phyloP scores from a whole-genome alignment of 2,888 invertebrate genomes.

The Pterostichus madidus region DNA sequence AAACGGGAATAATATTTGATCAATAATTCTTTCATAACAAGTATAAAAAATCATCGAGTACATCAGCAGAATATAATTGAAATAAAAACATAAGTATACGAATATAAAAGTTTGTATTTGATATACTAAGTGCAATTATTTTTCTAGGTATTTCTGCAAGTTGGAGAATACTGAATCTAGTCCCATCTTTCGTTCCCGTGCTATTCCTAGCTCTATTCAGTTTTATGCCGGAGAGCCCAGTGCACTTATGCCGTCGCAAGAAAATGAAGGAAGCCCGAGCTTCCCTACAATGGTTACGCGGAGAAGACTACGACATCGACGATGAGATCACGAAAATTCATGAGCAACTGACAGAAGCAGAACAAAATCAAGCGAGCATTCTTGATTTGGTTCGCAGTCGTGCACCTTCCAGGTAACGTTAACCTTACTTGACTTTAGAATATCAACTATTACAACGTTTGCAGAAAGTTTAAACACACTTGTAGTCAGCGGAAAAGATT shows the following conservation, averaged over 20 bases:
- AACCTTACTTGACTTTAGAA: background rate
- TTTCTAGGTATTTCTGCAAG: conserved; percentile 74
- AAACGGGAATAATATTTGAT: too few relatives aligned
- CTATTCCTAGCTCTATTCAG: conserved; percentile 77
- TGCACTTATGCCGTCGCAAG: conserved; percentile 80
- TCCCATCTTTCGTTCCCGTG: conserved; percentile 76
- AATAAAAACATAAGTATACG: too few relatives aligned
- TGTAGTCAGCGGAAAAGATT: background rate
- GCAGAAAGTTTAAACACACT: conserved; percentile 4
- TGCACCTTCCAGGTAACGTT: conserved; percentile 47
- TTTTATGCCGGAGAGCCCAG: conserved; percentile 87
- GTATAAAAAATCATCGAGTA: too few relatives aligned
- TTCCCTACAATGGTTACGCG: conserved; percentile 82
- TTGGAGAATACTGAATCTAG: conserved; percentile 77
- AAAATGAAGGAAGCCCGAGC: conserved; percentile 80
- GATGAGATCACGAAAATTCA: conserved; percentile 79
- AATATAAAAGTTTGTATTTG: too few relatives aligned
- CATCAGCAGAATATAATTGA: too few relatives aligned
- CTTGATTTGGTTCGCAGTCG: conserved; percentile 77
- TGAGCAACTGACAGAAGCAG: conserved; percentile 77
- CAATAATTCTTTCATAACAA: too few relatives aligned
- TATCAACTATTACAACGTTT: background rate
- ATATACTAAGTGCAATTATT: background rate
- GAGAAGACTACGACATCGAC: conserved; percentile 79
- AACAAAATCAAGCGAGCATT: conserved; percentile 77